A percentile compares a stretch with the other conserved stretches of the same genome.
Evolutionary conservation across 1,140 invertebrate species (phyloP).

Genomic region (Brachionus paranguensis): DNA sequence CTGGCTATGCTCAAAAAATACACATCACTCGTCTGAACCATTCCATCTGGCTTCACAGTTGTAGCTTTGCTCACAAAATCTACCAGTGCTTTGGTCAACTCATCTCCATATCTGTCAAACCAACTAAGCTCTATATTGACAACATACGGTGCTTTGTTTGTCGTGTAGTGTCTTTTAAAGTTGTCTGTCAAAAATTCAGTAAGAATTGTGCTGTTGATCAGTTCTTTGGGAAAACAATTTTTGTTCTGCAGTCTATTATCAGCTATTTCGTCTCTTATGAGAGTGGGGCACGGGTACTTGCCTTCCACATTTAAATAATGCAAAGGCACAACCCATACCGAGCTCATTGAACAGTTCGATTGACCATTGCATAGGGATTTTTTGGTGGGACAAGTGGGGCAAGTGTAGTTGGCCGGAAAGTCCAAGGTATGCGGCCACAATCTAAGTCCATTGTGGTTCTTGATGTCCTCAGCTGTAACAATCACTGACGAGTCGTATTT

Average conservation of each 20-base stretch:
- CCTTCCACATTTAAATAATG: slow-evolving; percentile 30
- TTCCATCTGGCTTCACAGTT: not conserved
- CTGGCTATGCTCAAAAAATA: slow-evolving; percentile 18
- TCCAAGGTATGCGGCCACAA: slow-evolving; percentile 35
- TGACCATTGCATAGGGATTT: not conserved
- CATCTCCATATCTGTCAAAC: slow-evolving; percentile 6
- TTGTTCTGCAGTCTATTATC: not conserved
- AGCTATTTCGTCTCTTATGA: not conserved
- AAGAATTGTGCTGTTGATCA: not conserved
- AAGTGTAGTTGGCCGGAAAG: not conserved
- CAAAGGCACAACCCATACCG: slow-evolving; percentile 6
- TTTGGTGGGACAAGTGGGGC: slow-evolving; percentile 25
- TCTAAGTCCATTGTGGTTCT: not conserved
- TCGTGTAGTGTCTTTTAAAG: slow-evolving; percentile 10
- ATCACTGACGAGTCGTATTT: slow-evolving; percentile 33
- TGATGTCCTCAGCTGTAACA: not conserved
- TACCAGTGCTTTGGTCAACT: not conserved
- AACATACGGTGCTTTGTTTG: slow-evolving; percentile 25
- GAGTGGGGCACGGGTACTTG: slow-evolving; percentile 6
- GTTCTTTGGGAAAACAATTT: not conserved
- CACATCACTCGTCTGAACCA: not conserved
- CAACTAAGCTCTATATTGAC: slow-evolving; percentile 17
- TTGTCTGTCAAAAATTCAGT: not conserved
- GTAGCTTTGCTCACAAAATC: slow-evolving; percentile 8
- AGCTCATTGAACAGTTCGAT: slow-evolving; percentile 17